Conservation (phyloP, 2,113 vertebrate genomes). For the Gila orcuttii region DNA sequence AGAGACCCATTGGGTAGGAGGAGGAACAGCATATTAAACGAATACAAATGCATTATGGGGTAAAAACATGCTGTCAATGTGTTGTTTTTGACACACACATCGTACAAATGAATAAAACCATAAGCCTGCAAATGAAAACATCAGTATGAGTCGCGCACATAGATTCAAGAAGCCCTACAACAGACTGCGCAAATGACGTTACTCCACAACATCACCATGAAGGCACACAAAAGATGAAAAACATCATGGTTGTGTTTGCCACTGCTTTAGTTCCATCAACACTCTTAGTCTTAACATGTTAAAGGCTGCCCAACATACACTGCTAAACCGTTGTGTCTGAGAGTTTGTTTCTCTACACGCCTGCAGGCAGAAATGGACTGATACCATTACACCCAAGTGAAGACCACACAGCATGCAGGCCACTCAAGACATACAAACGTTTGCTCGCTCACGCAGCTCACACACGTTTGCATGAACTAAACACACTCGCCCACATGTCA, state of each 20-base stretch:
- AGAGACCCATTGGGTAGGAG: constrained; percentile 87
- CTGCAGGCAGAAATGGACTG: constrained; percentile 62
- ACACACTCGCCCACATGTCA: constrained; percentile 58
- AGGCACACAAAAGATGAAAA: constrained; percentile 50
- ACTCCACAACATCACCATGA: constrained; percentile 33
- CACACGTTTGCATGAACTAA: constrained; percentile 56
- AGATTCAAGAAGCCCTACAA: constrained; percentile 52
- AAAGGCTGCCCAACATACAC: constrained; percentile 6
- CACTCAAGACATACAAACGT: constrained; percentile 36
- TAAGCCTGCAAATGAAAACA: constrained; percentile 38
- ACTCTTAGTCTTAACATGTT: background rate
- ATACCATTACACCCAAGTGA: constrained; percentile 57
- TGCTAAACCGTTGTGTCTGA: constrained; percentile 19
- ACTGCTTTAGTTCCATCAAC: constrained; percentile 10
- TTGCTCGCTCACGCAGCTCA: constrained; percentile 50
- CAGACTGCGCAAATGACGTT: constrained; percentile 54
- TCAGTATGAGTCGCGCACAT: constrained; percentile 45
- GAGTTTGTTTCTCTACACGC: constrained; percentile 32
- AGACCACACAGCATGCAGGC: constrained; percentile 60
- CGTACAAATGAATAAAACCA: constrained; percentile 39
- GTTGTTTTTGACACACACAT: constrained; percentile 20
- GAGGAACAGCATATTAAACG: constrained; percentile 90
- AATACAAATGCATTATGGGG: constrained; percentile 66
- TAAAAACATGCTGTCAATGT: constrained; percentile 51
- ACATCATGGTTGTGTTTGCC: constrained; percentile 14